Base-by-base conservation (phyloP, 2,113 vertebrate genomes). In the Columbina picui region DNA sequence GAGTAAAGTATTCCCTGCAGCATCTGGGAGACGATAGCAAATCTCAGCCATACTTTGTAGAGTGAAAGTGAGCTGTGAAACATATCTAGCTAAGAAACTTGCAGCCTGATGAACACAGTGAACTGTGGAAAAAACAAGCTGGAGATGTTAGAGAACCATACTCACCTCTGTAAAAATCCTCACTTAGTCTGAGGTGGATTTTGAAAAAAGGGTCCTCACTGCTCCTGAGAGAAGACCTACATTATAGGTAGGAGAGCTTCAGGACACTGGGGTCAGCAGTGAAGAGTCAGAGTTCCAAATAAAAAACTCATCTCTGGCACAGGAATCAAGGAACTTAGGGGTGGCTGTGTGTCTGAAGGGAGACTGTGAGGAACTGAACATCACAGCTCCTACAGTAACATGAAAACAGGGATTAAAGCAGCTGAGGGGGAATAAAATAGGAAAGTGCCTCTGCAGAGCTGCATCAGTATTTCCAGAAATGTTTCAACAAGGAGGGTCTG, bases 1-100 rank as follows among this genome's bases (percentile, higher is more conserved):
- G 96, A 97, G 97, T 84, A 13, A 61, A 82, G 8, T 53, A 64
- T 43, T 94, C 52, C 57, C 38, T 71, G 65, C 39, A 78, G 60
- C 25, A 50, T 55, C 36, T 78, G 59, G 71, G 53, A 73, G n/a
- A n/a, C 77, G 41, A 49, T 43, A 77, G 59, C 34, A 78, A 81
- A 77, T 74, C 45, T 94, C 68, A 92, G 55, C 22, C 38, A 30
- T 1, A 0, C 27, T 78, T 92, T 26, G 23, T 18, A n/a, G 26
- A 61, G 15, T 81, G 32, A 68, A 90, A 88, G 34, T 47, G 25
- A 73, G 15, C 55, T 73, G 45, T 80, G 55, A 92, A 89, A 60
- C 16, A 5, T 16, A 73, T 7, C 39, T 36, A 73, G 36, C 45
- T 79, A 60, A 79, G 57, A 60, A 76, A 68, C 38, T 47, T 81